Percentiles rank a stretch among this genome's conserved stretches.
Evolutionary conservation across 2,888 invertebrate genomes (phyloP).

Genomic region (Chirona hameri): DNA sequence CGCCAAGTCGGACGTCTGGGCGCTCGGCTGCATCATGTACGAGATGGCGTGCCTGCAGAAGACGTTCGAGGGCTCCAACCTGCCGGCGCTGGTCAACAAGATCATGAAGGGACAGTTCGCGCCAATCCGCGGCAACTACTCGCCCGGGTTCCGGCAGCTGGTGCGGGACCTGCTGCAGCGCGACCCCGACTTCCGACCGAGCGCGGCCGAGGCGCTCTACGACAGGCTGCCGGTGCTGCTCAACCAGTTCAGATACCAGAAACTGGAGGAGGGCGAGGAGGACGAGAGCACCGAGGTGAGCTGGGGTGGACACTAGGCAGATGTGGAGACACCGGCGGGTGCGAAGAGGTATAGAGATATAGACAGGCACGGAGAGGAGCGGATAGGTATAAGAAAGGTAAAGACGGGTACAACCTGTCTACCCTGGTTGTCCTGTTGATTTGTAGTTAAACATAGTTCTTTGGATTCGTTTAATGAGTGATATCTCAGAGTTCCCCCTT

Average conservation of each 20-base stretch:
- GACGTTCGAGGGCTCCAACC: conserved; percentile 67
- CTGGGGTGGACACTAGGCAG: too few species aligned
- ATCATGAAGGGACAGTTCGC: conserved; percentile 68
- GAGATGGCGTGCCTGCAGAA: conserved; percentile 68
- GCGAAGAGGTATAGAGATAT: conserved; percentile 35
- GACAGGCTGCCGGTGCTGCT: conserved; percentile 53
- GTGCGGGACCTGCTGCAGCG: conserved; percentile 60
- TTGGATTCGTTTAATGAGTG: too few species aligned
- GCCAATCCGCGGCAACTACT: conserved; percentile 62
- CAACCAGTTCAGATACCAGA: conserved; percentile 38
- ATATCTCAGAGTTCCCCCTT: too few species aligned
- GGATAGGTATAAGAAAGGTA: neutral
- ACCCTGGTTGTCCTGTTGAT: too few species aligned
- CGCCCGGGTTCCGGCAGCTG: conserved; percentile 59
- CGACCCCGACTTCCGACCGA: conserved; percentile 59
- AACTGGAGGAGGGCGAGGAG: conserved; percentile 37
- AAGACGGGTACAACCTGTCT: too few species aligned
- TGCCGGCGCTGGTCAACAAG: conserved; percentile 68
- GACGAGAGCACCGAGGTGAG: conserved; percentile 32
- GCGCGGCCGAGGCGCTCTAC: conserved; percentile 58
- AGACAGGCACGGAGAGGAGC: neutral
- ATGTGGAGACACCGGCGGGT: conserved; percentile 28
- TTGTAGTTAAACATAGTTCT: too few species aligned
- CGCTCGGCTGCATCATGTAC: conserved; percentile 69
- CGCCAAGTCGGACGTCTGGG: conserved; percentile 74